These are phyloP conservation scores for Cephalopterus ornatus DNA, from an alignment of 2,113 vertebrate species.

Conservation along the genomic window DNA sequence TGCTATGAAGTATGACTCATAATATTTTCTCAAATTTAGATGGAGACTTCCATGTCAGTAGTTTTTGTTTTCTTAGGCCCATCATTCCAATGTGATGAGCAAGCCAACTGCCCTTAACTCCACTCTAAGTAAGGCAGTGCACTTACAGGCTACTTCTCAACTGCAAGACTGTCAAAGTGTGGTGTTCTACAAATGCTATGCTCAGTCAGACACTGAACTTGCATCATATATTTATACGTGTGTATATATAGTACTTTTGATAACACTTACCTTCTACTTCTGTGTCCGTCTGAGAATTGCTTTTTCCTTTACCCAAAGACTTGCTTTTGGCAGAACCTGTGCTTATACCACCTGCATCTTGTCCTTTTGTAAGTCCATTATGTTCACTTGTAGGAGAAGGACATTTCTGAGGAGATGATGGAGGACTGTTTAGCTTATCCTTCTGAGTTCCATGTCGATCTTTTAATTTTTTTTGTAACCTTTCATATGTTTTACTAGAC, in stretches of 20 bases:
- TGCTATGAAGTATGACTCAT: not conserved
- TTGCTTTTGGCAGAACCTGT: conserved; percentile 77
- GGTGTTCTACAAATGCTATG: not conserved
- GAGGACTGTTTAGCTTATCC: conserved; percentile 87
- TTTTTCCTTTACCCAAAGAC: conserved; percentile 73
- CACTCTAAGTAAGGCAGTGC: not conserved
- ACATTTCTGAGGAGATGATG: conserved; percentile 89
- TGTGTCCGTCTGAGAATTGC: conserved; percentile 71
- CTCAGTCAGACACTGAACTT: not conserved
- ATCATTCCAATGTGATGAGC: not conserved
- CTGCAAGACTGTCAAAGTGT: not conserved
- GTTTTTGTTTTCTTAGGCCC: not conserved
- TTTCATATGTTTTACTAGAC: conserved; percentile 92
- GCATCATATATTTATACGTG: no score
- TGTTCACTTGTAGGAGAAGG: conserved; percentile 81
- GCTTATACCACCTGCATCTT: conserved; percentile 66
- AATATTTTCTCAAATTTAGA: not conserved
- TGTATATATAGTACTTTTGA: not conserved
- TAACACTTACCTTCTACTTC: conserved; percentile 69
- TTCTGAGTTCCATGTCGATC: conserved; percentile 89
- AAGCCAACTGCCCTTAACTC: not conserved
- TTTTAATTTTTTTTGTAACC: conserved; percentile 95
- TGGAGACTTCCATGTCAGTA: not conserved
- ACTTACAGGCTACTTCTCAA: not conserved
- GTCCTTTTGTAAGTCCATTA: conserved; percentile 83